phyloP scores from a whole-genome alignment of 1,140 invertebrate species.

The Sinonovacula constricta region DNA sequence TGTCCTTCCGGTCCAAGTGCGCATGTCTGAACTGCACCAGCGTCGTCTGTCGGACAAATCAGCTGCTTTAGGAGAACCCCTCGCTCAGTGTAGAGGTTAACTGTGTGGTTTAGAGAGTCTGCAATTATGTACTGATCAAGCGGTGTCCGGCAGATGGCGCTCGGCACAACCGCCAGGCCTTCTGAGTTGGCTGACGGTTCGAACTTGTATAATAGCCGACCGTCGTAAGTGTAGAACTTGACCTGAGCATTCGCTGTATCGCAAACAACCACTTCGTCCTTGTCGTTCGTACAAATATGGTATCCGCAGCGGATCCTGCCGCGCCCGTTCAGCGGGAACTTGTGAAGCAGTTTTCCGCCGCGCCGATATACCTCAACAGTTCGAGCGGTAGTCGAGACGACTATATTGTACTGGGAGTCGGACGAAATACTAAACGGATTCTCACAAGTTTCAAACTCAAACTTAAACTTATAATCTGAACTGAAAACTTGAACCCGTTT shows the following conservation, averaged over 20 bases:
- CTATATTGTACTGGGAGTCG: conserved; percentile 61
- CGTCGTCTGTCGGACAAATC: conserved; percentile 67
- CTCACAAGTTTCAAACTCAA: conserved; percentile 56
- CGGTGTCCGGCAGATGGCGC: conserved; percentile 62
- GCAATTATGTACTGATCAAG: conserved; percentile 65
- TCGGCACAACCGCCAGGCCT: conserved; percentile 63
- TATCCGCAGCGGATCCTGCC: conserved; percentile 46
- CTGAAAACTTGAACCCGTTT: conserved; percentile 92
- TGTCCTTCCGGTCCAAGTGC: conserved; percentile 74
- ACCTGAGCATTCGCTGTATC: conserved; percentile 62
- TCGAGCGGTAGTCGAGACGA: conserved; percentile 58
- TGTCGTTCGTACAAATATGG: conserved; percentile 66
- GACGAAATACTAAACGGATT: conserved; percentile 63
- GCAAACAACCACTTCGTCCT: conserved; percentile 68
- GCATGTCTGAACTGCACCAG: conserved; percentile 67
- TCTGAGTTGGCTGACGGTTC: conserved; percentile 54
- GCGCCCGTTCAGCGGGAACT: conserved; percentile 53
- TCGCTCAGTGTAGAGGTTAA: conserved; percentile 67
- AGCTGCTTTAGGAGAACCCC: conserved; percentile 66
- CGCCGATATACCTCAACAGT: conserved; percentile 68
- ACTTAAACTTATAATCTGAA: conserved; percentile 83
- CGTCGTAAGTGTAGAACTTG: conserved; percentile 66
- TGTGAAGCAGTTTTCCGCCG: conserved; percentile 61
- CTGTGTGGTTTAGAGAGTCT: conserved; percentile 72
- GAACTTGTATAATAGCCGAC: conserved; percentile 65